Evolutionary conservation across 2,888 invertebrate species (phyloP), one percentile per base, ranked within the genome.

Genomic region (Cartodere bifasciata): DNA sequence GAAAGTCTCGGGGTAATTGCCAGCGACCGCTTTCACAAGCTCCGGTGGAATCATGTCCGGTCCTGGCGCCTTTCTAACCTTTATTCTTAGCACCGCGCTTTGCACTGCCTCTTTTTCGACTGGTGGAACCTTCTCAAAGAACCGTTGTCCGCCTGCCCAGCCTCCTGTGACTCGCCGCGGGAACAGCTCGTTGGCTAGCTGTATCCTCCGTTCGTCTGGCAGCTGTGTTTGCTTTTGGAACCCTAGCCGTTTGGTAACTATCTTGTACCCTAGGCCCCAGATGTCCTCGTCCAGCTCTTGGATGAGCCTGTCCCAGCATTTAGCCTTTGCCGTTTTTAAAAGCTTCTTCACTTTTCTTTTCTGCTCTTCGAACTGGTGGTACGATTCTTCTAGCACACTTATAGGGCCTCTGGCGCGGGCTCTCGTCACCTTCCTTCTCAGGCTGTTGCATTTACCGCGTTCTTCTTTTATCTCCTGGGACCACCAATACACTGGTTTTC

Each of bases 11-110:
- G n/a, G n/a, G n/a, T n/a, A n/a, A n/a, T n/a, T n/a, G n/a, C n/a
- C n/a, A 28, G 21, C 12, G 14, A 24, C 15, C n/a, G 10, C 9
- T 11, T 36, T 39, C 3, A 32, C 20, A 11, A 24, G 25, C 16
- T 36, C 32, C 2, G 34, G 27, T 7, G 34, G 29, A 1, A 28
- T 24, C 4, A 16, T 23, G 6, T 33, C 33, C 2, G 27, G 26
- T 3, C 33, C 37, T 4, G 34, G 32, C 11, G 36, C 32, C 17
- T 28, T 36, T 7, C 24, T 7, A 11, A 12, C 20, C 3, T 17
- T 12, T 11, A 29, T 34, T 9, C 30, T 28, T 21, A 14, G 27
- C 4, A 11, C 5, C 3, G 20, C 32, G 14, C 24, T 30, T 12
- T 20, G 13, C 9, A 15, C n/a, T n/a, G n/a, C n/a, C n/a, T n/a